These are phyloP conservation scores for Poecile atricapillus DNA, from an alignment of 2,113 vertebrate genomes.

Conservation along the genomic window DNA sequence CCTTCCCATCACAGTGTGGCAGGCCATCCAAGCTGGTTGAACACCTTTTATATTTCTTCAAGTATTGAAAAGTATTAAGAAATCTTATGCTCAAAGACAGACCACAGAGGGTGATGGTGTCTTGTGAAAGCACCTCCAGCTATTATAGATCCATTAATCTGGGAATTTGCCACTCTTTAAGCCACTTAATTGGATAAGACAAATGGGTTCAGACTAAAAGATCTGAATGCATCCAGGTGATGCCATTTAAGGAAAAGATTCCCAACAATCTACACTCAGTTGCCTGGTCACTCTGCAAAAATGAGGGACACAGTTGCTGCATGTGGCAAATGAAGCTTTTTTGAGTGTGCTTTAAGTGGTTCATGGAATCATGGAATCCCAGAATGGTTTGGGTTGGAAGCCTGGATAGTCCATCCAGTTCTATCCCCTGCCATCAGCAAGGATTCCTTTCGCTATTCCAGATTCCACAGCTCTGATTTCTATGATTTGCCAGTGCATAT, in stretches of 20 bases:
- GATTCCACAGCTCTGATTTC: not conserved
- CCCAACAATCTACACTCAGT: not conserved
- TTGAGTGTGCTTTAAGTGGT: not conserved
- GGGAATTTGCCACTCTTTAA: not conserved
- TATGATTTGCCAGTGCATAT: not conserved
- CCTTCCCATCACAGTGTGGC: not conserved
- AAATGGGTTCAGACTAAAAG: not conserved
- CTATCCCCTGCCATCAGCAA: not conserved
- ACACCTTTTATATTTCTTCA: not conserved
- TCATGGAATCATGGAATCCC: not conserved
- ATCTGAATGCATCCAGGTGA: not conserved
- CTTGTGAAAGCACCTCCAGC: not conserved
- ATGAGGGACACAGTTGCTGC: not conserved
- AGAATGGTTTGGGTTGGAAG: not conserved
- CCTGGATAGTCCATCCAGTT: not conserved
- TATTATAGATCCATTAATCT: not conserved
- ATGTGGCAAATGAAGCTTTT: not conserved
- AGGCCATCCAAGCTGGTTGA: not conserved
- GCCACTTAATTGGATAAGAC: not conserved
- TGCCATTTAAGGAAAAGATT: not conserved
- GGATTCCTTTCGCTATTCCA: not conserved
- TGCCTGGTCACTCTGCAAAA: not conserved
- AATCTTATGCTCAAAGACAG: not conserved
- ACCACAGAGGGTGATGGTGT: not conserved
- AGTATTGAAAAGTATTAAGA: not conserved